A percentile compares a stretch with the other conserved stretches of the same genome.
Evolutionary conservation across 2,113 vertebrate species (phyloP).

Genomic region (Pachycephala philippinensis): DNA sequence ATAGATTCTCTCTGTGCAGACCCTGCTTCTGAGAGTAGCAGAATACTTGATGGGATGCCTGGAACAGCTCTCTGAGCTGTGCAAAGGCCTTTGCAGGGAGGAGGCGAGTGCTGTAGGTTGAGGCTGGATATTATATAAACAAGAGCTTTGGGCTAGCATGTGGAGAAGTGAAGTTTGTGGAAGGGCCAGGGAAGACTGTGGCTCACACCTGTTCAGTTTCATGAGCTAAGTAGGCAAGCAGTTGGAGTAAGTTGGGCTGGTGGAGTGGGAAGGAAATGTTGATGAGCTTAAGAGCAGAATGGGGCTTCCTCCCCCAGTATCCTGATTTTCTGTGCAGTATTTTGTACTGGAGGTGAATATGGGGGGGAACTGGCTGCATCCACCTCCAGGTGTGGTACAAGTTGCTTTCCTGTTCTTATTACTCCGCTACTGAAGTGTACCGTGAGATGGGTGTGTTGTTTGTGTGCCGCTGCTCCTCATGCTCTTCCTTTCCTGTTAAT

Average conservation of each 20-base stretch:
- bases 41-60: not conserved
- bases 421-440: accelerated
- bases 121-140: not conserved
- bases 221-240: not conserved
- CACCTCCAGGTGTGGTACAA: not conserved
- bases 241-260: not conserved
- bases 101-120: not conserved
- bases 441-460: not conserved
- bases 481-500: not conserved
- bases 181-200: not conserved
- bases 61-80: not conserved
- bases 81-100: not conserved
- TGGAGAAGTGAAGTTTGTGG: not conserved
- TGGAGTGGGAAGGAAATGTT: not conserved
- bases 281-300: not conserved
- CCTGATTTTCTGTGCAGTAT: not conserved
- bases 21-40: not conserved
- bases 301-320: not conserved
- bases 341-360: not conserved
- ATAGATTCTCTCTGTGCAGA: not conserved
- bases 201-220: not conserved
- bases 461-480: not conserved
- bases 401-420: not conserved
- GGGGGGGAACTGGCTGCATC: not conserved
- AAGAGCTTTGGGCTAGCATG: not conserved